Evolutionary conservation across 1,140 invertebrate genomes (phyloP), one percentile per base, ranked within the genome.

Genomic region (Meloidogyne floridensis): DNA sequence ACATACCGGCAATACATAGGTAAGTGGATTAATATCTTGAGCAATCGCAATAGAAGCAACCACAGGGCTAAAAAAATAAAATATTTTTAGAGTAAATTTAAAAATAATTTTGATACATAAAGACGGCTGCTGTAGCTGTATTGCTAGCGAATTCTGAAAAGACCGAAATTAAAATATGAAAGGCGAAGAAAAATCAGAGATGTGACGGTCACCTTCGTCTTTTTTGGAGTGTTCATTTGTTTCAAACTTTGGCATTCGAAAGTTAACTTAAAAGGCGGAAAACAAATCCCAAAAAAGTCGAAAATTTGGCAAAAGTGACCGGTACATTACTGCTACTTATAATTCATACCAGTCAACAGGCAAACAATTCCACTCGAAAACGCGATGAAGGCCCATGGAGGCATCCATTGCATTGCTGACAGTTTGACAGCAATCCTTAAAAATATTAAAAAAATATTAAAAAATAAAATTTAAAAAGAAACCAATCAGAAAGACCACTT

Each of bases 1-100:
- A 15, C 15, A 11, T 72, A 79, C 93, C 0, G 96, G 95, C 80
- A 97, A 91, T 93, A 96, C 95, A 86, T 96, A 92, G 90, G 94
- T 95, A 77, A 96, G 88, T 0, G 96, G 96, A 92, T 97, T 94
- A 0, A 92, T 85, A 6, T 90, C 70, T 1, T 91, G 88, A 3
- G 84, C 85, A 70, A 43, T 69, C 51, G 78, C 86, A 13, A 87
- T 83, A 47, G 81, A 80, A 7, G 84, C 83, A 42, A 87, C 78
- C 56, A 87, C 72, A 7, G 86, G 86, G 51, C 88, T 86, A 74
- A 87, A 87, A 69, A 87, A 86, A 15, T 84, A 87, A 13, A 87
- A 84, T 6, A 86, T 87, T 4, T 87, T 80, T 11, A 87, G 74
- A 71, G 87, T 88, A 72, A 42, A 71, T n/a, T 32, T 11, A 56